Evolutionary conservation across 2,113 vertebrate species (phyloP), one percentile per base, ranked within the genome.

Genomic region (Marcusenius ussheri): DNA sequence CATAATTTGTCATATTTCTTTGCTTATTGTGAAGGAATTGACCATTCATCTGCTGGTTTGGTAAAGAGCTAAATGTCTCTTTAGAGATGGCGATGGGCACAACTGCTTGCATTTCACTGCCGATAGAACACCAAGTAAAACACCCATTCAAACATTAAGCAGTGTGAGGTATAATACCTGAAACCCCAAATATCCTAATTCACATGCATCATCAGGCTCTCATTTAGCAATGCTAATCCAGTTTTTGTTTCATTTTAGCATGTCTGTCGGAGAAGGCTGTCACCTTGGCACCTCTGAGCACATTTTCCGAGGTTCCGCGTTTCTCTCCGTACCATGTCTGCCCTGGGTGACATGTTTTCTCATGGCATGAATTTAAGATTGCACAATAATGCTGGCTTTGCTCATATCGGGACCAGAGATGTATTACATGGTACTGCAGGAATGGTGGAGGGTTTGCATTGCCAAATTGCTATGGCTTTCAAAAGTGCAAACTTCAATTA

Each of bases 401-500:
- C 53, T 83, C 84, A 50, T 83, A 9, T 51, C 3, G 50, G 47
- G 70, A 90, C 45, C 42, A 11, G 24, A 80, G 56, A 90, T 91
- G 84, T 83, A 89, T 91, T 89, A 83, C 66, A 24, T 45, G 47
- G 83, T 56, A 74, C 89, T 90, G 53, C 83, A 21, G 49, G 87
- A 90, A 53, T 88, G 70, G 74, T 84, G 56, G 50, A 13, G 24
- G 85, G 77, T 90, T 83, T 91, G 83, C 58, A 74, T 21, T 88
- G 39, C 83, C 92, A 84, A 90, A 88, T 91, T 51, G 85, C 62
- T 86, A 70, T 86, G 80, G 58, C 90, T 88, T 86, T 91, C 74
- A 74, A 92, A 85, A 89, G 90, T 83, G 45, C 93, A 58, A 87
- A 66, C 91, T 93, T 90, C 91, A 95, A 93, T 94, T 93, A 93